Percentiles rank a stretch among this genome's conserved stretches.
phyloP scores from a whole-genome alignment of 2,113 vertebrate species.

The Anas platyrhynchos region DNA sequence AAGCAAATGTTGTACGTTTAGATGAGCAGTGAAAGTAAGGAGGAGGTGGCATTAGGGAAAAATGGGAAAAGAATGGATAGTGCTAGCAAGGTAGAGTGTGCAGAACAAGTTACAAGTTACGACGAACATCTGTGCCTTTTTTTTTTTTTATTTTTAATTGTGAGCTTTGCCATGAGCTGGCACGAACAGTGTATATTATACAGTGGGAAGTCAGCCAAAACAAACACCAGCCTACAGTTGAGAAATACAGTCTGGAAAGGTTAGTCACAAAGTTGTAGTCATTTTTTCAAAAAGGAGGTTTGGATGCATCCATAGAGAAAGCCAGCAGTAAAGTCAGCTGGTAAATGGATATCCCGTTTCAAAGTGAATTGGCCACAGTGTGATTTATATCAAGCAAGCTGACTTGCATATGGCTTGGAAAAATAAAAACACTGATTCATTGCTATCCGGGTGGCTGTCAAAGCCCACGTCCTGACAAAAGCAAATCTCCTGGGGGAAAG shows the following conservation, averaged over 20 bases:
- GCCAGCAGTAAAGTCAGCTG: conserved; percentile 61
- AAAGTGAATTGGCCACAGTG: conserved; percentile 47
- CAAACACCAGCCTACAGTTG: conserved; percentile 70
- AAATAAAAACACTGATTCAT: conserved; percentile 79
- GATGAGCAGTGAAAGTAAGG: conserved; percentile 47
- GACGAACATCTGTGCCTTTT: conserved; percentile 56
- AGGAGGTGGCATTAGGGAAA: background rate
- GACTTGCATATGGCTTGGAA: conserved; percentile 74
- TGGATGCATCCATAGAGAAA: conserved; percentile 47
- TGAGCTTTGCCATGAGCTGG: conserved; percentile 70
- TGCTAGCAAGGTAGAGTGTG: conserved; percentile 45
- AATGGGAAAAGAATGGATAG: conserved; percentile 28
- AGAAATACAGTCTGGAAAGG: conserved; percentile 75
- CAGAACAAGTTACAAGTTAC: conserved; percentile 44
- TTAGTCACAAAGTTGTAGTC: conserved; percentile 72
- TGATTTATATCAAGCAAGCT: conserved; percentile 78
- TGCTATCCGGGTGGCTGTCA: conserved; percentile 62
- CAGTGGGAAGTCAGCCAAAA: conserved; percentile 68
- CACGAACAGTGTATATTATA: conserved; percentile 61
- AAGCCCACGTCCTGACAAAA: conserved; percentile 28
- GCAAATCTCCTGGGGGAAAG: conserved; percentile 34
- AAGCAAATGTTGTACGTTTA: conserved; percentile 63
- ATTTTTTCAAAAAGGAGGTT: conserved; percentile 57
- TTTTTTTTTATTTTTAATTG: conserved; percentile 56
- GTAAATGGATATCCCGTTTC: conserved; percentile 75